Conservation (phyloP, 2,888 invertebrate species). For the Lutraria lutraria region DNA sequence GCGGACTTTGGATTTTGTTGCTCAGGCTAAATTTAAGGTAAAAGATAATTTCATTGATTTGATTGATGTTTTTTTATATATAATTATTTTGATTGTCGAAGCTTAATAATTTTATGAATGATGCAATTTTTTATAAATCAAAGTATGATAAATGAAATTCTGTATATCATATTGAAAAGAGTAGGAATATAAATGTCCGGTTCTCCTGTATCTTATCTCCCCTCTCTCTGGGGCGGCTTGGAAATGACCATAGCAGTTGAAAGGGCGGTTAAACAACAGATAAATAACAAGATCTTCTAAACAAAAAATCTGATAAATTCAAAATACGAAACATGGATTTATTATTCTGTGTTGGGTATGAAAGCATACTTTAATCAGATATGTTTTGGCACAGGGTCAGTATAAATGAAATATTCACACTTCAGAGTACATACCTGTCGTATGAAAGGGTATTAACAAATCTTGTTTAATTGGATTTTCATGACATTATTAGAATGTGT, state of each 20-base stretch:
- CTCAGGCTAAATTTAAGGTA: neutral
- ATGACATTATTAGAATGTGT: neutral
- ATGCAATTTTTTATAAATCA: no score
- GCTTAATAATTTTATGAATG: no score
- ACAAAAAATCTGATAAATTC: no score
- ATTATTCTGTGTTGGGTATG: neutral
- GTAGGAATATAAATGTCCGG: no score
- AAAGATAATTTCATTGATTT: neutral
- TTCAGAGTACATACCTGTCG: neutral
- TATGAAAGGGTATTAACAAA: neutral
- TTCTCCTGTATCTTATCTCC: no score
- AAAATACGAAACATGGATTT: neutral
- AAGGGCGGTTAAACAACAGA: no score
- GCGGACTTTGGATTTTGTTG: neutral
- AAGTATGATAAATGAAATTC: no score
- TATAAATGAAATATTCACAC: neutral
- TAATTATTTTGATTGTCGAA: no score
- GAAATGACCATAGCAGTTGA: no score
- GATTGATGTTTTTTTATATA: neutral
- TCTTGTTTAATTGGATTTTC: neutral
- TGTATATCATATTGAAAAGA: no score
- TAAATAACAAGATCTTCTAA: no score
- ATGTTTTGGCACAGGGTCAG: neutral
- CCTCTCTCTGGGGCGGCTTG: no score
- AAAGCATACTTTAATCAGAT: neutral